Evolutionary conservation across 2,888 invertebrate genomes (phyloP), one percentile per base, ranked within the genome.

Genomic region (Cremastinae sp.): DNA sequence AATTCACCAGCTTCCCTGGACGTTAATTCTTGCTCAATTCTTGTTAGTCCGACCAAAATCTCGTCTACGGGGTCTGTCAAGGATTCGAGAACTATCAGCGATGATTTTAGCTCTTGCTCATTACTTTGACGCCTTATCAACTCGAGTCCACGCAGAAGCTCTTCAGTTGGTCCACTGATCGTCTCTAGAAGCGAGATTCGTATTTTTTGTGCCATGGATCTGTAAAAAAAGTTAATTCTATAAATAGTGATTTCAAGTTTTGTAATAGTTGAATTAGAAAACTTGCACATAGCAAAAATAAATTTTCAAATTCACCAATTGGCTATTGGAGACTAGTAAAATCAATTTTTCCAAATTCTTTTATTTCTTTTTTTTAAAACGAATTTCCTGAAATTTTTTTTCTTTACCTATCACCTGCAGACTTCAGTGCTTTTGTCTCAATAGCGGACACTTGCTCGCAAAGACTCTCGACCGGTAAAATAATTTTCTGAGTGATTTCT

Each of bases 11-110:
- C 82, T 0, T 83, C 84, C 16, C 72, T 69, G 8, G 85, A 85
- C 0, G 83, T 83, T 43, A 89, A 75, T 20, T 87, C 88, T 58
- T 84, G 82, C 51, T 89, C 83, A 12, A 88, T 83, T 75, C 82
- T 86, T 5, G 87, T 83, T 18, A 89, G 58, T n/a, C 87, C 87
- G 69, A 81, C 80, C 0, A 88, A 53, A 56, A 88, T 88, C 61
- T 89, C 89, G 71, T 89, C 89, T 0, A 94, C 88, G 0, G 94
- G 90, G 70, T 90, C 90, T 0, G 89, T 86, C 51, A 90, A 79
- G 0, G 90, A 88, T 72, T 90, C 90, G 16, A 90, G 59, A 20
- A 90, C 86, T 2, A 86, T 78, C 4, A 86, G 53, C 73, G 87
- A 87, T 0, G 83, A 82, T 75, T 84, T 85, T 0, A 79, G 62